phyloP scores from a whole-genome alignment of 1,140 invertebrate species.

The Heterodera carotae region DNA sequence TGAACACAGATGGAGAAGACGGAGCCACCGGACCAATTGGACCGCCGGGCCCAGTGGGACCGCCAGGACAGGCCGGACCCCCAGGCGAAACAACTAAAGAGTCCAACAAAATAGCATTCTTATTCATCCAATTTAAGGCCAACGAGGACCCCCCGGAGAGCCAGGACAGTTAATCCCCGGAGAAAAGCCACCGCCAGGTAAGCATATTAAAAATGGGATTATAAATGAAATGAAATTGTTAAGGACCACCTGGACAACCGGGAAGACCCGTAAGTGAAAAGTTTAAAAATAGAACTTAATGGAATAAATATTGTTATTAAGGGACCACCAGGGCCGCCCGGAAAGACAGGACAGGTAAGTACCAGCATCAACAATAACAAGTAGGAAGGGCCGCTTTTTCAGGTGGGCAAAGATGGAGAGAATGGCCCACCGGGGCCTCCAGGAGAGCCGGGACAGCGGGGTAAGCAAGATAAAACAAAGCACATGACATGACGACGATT shows the following conservation, averaged over 20 bases:
- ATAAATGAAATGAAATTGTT: background rate
- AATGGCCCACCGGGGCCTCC: slow-evolving; percentile 46
- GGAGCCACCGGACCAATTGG: slow-evolving; percentile 53
- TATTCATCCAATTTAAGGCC: slow-evolving; percentile 33
- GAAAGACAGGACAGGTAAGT: slow-evolving; percentile 37
- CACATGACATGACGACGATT: background rate
- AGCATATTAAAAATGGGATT: background rate
- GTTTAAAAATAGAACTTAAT: slow-evolving; percentile 1
- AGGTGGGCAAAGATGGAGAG: slow-evolving; percentile 54
- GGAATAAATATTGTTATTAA: background rate
- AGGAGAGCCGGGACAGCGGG: slow-evolving; percentile 55
- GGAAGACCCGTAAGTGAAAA: slow-evolving; percentile 36
- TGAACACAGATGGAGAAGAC: slow-evolving; percentile 61
- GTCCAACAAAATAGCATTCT: background rate
- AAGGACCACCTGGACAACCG: slow-evolving; percentile 43
- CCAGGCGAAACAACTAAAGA: slow-evolving; percentile 38
- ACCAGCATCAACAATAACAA: no score
- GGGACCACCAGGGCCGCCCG: slow-evolving; percentile 51
- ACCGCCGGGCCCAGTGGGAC: slow-evolving; percentile 52
- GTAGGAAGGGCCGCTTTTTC: background rate
- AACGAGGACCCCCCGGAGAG: slow-evolving; percentile 59
- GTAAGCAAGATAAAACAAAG: background rate
- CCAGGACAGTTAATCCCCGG: slow-evolving; percentile 61
- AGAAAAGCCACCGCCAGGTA: slow-evolving; percentile 52
- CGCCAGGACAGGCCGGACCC: slow-evolving; percentile 52